phyloP scores from a whole-genome alignment of 2,797 vertebrate genomes.

The Betta splendens region DNA sequence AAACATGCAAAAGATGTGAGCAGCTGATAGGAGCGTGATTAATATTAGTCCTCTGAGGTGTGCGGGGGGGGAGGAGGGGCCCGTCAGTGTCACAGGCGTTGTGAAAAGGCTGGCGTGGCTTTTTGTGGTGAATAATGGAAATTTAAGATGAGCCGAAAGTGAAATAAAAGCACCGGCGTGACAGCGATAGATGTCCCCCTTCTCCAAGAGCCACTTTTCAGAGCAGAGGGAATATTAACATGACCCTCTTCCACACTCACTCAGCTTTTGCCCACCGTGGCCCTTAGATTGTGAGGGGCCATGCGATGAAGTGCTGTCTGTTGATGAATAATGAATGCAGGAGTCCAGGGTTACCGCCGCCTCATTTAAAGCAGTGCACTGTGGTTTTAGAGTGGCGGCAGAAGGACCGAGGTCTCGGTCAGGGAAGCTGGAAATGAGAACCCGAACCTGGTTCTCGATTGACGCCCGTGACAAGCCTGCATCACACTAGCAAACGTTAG shows the following conservation, averaged over 20 bases:
- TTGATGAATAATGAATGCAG: constrained; percentile 77
- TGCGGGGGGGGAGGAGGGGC: constrained; percentile 55
- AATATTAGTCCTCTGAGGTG: constrained; percentile 80
- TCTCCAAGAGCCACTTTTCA: constrained; percentile 48
- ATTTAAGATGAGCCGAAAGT: constrained; percentile 79
- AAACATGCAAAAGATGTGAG: constrained; percentile 82
- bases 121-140: constrained; percentile 83
- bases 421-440: constrained; percentile 36
- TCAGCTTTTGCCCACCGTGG: constrained; percentile 37
- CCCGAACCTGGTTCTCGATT: constrained; percentile 10
- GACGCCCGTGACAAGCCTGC: no score
- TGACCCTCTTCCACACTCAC: constrained; percentile 39
- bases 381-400: constrained; percentile 66
- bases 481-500: no score
- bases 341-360: constrained; percentile 59
- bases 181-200: constrained; percentile 73
- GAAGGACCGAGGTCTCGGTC: constrained; percentile 14
- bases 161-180: constrained; percentile 76
- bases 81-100: constrained; percentile 65
- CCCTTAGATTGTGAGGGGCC: constrained; percentile 32
- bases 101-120: constrained; percentile 75
- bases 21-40: constrained; percentile 81
- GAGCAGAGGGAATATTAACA: constrained; percentile 65
- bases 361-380: constrained; percentile 52
- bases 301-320: constrained; percentile 43